These are phyloP conservation scores for Nymphalis urticae DNA, from an alignment of 2,888 invertebrate genomes.

Conservation along the genomic window DNA sequence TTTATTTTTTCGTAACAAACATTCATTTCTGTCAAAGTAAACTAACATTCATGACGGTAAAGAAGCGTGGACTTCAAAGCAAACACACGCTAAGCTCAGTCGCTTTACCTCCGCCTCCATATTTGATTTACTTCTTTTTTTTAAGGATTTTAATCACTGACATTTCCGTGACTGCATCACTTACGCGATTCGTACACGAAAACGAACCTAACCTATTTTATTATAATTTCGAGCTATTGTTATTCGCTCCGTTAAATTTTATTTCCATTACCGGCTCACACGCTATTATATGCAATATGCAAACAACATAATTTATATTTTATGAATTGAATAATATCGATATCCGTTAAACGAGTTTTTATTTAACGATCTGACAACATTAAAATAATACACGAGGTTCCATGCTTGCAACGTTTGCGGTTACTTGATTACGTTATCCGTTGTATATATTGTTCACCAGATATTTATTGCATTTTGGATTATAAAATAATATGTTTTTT, in stretches of 20 bases:
- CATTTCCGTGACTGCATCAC: slow-evolving; percentile 65
- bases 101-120: slow-evolving; percentile 29
- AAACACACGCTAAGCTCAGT: slow-evolving; percentile 32
- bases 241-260: slow-evolving; percentile 48
- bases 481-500: background rate
- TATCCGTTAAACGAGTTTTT: slow-evolving; percentile 44
- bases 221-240: slow-evolving; percentile 48
- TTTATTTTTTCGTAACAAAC: slow-evolving; percentile 35
- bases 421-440: slow-evolving; percentile 32
- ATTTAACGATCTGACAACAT: slow-evolving; percentile 43
- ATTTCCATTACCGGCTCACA: slow-evolving; percentile 47
- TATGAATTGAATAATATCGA: slow-evolving; percentile 47
- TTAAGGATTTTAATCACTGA: slow-evolving; percentile 61
- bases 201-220: slow-evolving; percentile 45
- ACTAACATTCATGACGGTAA: slow-evolving; percentile 36
- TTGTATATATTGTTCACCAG: background rate
- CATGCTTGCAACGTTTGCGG: slow-evolving; percentile 33
- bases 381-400: slow-evolving; percentile 30
- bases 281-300: slow-evolving; percentile 46
- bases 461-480: background rate
- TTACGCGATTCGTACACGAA: slow-evolving; percentile 52
- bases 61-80: slow-evolving; percentile 35
- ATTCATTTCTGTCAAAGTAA: slow-evolving; percentile 40
- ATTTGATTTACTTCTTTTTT: slow-evolving; percentile 42
- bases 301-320: slow-evolving; percentile 46